Percentiles rank a stretch among this genome's conserved stretches.
Evolutionary conservation across 1,140 invertebrate species (phyloP).

Genomic region (Frieseomelitta varia): DNA sequence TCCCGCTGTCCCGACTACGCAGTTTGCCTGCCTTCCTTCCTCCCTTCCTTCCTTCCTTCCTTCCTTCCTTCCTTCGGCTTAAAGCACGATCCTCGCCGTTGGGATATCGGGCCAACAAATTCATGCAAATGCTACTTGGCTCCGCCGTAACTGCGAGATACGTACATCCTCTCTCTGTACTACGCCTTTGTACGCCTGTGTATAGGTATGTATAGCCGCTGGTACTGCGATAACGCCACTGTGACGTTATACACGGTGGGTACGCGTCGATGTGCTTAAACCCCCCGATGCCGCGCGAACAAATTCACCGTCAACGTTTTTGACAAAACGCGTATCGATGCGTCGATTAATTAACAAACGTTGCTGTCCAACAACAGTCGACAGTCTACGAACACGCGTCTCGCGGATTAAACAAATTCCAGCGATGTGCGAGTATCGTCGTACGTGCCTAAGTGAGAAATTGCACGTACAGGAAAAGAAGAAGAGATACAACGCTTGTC

Average conservation of each 20-base stretch:
- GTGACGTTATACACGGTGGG: constrained; percentile 61
- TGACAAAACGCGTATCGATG: background rate
- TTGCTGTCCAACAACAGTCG: no score
- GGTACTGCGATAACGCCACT: constrained; percentile 63
- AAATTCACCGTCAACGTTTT: constrained; percentile 62
- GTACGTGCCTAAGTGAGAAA: no score
- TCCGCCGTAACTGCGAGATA: constrained; percentile 58
- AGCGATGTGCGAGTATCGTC: no score
- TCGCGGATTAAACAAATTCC: background rate
- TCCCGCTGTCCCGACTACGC: constrained; percentile 27
- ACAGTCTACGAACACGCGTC: background rate
- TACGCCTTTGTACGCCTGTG: constrained; percentile 36
- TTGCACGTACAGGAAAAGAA: no score
- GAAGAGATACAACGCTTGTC: no score
- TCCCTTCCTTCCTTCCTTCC: no score
- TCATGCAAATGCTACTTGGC: constrained; percentile 74
- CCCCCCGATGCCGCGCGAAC: constrained; percentile 50
- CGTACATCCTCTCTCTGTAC: constrained; percentile 43
- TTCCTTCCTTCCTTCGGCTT: constrained; percentile 55
- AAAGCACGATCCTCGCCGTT: constrained; percentile 66
- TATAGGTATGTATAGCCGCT: constrained; percentile 61
- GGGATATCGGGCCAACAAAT: constrained; percentile 74
- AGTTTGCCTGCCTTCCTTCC: constrained; percentile 18
- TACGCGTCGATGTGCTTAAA: constrained; percentile 59
- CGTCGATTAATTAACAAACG: background rate